These are phyloP conservation scores for Lates japonicus DNA, from an alignment of 2,797 vertebrate species.

Conservation along the genomic window DNA sequence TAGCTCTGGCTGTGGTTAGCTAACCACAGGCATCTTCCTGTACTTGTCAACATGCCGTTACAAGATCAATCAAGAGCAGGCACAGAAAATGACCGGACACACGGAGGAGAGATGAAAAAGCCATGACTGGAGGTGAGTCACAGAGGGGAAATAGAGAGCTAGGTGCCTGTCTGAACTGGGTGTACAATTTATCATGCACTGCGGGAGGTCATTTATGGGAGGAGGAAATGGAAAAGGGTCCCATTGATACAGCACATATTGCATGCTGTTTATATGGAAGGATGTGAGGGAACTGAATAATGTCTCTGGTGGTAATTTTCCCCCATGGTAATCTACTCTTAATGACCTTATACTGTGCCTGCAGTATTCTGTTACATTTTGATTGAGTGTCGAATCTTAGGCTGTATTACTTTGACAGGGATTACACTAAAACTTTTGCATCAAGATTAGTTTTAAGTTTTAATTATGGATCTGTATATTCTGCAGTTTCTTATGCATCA, in stretches of 20 bases:
- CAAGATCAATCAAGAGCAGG: conserved; percentile 60
- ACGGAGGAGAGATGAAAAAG: conserved; percentile 59
- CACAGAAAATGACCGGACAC: conserved; percentile 60
- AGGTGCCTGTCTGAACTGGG: conserved; percentile 44
- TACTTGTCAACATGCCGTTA: conserved; percentile 63
- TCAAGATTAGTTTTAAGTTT: not conserved
- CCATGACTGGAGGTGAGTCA: conserved; percentile 71
- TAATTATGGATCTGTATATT: not conserved
- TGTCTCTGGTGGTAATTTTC: not conserved
- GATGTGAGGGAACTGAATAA: conserved; percentile 16
- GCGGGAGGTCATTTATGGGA: conserved; percentile 51
- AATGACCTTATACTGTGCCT: not conserved
- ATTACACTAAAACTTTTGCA: not conserved
- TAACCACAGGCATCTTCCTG: conserved; percentile 68
- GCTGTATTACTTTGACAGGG: not conserved
- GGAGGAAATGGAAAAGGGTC: conserved; percentile 9
- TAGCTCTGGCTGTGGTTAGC: conserved; percentile 68
- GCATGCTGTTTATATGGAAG: conserved; percentile 23
- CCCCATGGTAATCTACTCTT: not conserved
- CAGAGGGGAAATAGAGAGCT: conserved; percentile 44
- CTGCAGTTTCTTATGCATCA: not conserved
- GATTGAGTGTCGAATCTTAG: not conserved
- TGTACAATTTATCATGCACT: conserved; percentile 47
- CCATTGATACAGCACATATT: conserved; percentile 35
- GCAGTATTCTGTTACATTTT: not conserved